These are phyloP conservation scores for Plagodis pulveraria DNA, from an alignment of 2,888 invertebrate genomes.

Conservation along the genomic window DNA sequence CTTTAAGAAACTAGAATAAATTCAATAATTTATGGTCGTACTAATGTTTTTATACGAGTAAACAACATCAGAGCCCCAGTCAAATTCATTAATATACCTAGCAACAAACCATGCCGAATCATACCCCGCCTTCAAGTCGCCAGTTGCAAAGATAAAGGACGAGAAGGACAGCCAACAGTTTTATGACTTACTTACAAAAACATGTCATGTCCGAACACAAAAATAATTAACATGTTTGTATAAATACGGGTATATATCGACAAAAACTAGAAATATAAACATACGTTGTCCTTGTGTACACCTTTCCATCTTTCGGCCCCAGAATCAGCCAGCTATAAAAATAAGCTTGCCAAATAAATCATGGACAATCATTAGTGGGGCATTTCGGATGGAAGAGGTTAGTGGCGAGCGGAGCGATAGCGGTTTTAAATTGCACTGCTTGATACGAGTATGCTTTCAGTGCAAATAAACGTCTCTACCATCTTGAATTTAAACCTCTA, in stretches of 20 bases:
- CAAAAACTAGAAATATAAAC: slow-evolving; percentile 37
- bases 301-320: slow-evolving; percentile 54
- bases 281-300: slow-evolving; percentile 44
- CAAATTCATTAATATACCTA: too few species aligned
- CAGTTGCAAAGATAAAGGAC: slow-evolving; percentile 19
- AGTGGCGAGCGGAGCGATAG: slow-evolving; percentile 33
- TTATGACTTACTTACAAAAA: slow-evolving; percentile 22
- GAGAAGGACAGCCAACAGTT: slow-evolving; percentile 20
- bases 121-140: slow-evolving; percentile 22
- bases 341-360: slow-evolving; percentile 75
- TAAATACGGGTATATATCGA: slow-evolving; percentile 9
- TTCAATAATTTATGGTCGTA: too few species aligned
- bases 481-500: too few species aligned
- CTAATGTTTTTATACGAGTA: too few species aligned
- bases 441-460: too few species aligned
- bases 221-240: slow-evolving; percentile 25
- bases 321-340: slow-evolving; percentile 69
- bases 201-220: slow-evolving; percentile 20
- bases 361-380: slow-evolving; percentile 78
- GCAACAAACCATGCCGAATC: too few species aligned
- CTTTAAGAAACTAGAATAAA: too few species aligned
- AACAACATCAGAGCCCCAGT: too few species aligned
- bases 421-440: slow-evolving; percentile 1
- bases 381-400: slow-evolving; percentile 39
- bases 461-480: too few species aligned